These are phyloP conservation scores for Rhegmatorhina hoffmannsi DNA, from an alignment of 2,113 vertebrate genomes.

Conservation along the genomic window DNA sequence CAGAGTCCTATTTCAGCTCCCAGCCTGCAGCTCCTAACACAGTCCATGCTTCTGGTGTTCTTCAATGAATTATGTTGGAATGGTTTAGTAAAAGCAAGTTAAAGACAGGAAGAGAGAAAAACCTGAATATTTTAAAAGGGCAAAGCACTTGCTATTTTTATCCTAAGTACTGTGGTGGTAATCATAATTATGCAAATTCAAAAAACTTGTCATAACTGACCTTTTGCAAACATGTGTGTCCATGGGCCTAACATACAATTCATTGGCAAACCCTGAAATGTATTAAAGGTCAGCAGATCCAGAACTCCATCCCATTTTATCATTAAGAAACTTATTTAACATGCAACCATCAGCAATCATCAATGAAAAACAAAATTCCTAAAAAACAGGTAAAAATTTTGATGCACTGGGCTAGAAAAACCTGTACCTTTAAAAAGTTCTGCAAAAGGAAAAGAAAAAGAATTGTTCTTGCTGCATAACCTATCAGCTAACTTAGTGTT, in stretches of 20 bases:
- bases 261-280: slow-evolving; percentile 1
- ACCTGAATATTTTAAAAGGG: neutral
- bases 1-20: neutral
- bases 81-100: neutral
- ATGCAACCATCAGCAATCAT: neutral
- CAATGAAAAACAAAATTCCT: neutral
- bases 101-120: neutral
- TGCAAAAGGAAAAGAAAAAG: neutral
- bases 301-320: neutral
- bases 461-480: neutral
- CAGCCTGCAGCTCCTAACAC: neutral
- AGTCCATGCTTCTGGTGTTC: neutral
- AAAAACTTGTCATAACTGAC: slow-evolving; percentile 27
- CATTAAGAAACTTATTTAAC: neutral
- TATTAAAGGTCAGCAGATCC: slow-evolving; percentile 28
- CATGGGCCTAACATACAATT: neutral
- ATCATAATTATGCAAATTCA: slow-evolving; percentile 31
- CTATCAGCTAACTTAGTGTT: neutral
- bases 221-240: slow-evolving; percentile 31
- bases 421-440: neutral
- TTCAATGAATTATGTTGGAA: neutral
- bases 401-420: neutral
- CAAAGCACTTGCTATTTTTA: slow-evolving; percentile 15
- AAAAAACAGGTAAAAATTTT: neutral
- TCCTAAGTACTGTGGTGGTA: neutral